Percentiles rank a stretch among this genome's conserved stretches.
These are phyloP conservation scores for Thunnus thynnus DNA, from an alignment of 2,113 vertebrate genomes.

Conservation along the genomic window DNA sequence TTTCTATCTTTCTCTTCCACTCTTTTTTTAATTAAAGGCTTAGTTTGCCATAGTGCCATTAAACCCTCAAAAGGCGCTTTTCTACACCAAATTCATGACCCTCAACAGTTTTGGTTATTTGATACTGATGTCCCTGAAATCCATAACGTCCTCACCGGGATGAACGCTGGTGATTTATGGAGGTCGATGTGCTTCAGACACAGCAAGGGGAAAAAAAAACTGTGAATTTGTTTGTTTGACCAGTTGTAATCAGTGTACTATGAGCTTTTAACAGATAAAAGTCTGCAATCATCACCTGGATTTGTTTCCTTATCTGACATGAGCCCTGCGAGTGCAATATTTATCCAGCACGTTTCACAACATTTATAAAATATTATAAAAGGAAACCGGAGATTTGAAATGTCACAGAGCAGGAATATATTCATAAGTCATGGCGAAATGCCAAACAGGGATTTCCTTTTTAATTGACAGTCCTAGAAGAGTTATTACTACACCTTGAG, in stretches of 20 bases:
- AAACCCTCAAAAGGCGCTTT: constrained; percentile 23
- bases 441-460: constrained; percentile 9
- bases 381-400: neutral
- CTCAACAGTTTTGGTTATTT: constrained; percentile 23
- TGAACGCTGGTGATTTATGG: constrained; percentile 5
- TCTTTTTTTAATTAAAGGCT: neutral
- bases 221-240: constrained; percentile 45
- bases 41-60: constrained; percentile 5
- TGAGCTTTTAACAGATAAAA: constrained; percentile 53
- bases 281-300: constrained; percentile 34
- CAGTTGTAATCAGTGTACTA: constrained; percentile 45
- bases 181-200: constrained; percentile 7
- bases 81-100: constrained; percentile 15
- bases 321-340: neutral
- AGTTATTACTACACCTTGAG: constrained; percentile 34
- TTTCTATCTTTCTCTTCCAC: neutral
- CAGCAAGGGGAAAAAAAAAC: neutral
- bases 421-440: neutral
- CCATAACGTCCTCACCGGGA: constrained; percentile 2
- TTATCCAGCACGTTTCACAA: neutral
- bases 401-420: neutral
- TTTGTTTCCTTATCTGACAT: constrained; percentile 19
- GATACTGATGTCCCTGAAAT: constrained; percentile 30
- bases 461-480: constrained; percentile 24
- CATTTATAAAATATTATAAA: neutral